A percentile compares a stretch with the other conserved stretches of the same genome.
Conservation (phyloP, 2,113 vertebrate species). For the Chamaea fasciata region DNA sequence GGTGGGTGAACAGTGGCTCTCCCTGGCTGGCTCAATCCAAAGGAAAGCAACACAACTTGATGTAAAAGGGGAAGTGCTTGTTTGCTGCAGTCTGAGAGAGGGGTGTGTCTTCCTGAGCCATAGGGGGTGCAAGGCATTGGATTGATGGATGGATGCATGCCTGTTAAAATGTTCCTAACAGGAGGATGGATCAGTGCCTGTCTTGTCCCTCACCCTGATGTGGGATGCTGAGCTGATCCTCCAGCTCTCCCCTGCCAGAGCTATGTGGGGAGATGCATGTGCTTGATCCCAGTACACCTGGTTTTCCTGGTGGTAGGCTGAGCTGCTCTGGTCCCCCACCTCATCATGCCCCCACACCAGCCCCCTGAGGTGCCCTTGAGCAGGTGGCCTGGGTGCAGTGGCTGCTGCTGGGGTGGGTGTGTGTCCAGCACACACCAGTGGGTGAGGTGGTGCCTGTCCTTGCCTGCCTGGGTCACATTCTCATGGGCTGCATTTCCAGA, state of each 20-base stretch:
- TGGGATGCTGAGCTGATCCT: neutral
- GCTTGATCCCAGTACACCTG: fast-evolving
- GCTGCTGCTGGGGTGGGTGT: neutral
- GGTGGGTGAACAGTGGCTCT: neutral
- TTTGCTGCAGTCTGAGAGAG: neutral
- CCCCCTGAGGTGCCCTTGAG: neutral
- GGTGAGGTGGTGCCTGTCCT: neutral
- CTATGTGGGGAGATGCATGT: fast-evolving
- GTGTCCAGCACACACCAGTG: neutral
- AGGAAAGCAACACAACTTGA: neutral
- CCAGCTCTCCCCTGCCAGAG: neutral
- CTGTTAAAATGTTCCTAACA: neutral
- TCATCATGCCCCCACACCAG: neutral
- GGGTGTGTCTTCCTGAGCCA: neutral
- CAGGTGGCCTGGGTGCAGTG: neutral
- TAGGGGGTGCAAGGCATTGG: neutral
- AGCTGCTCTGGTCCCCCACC: neutral
- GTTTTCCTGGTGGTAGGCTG: neutral
- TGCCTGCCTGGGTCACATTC: neutral
- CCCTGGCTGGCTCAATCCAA: neutral
- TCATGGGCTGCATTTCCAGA: neutral
- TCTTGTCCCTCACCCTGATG: fast-evolving
- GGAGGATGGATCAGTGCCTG: neutral
- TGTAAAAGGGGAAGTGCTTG: neutral
- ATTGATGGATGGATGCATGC: neutral